Base-by-base conservation (phyloP, 2,888 invertebrate genomes). In the Alcis repandata region DNA sequence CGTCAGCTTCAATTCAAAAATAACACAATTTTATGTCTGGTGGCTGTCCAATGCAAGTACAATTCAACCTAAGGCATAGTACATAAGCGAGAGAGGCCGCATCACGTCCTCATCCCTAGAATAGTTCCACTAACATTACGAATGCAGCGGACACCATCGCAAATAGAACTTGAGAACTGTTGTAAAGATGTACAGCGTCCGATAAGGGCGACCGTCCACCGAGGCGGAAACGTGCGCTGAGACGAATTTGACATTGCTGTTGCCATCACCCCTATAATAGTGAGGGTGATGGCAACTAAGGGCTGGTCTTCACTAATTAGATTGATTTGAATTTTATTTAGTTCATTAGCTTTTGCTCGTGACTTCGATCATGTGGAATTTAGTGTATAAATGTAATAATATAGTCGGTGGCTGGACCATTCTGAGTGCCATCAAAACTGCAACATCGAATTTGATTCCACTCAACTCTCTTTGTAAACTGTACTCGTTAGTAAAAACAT, bases 151-250 rank as follows among this genome's bases (percentile, higher is more conserved):
- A 71, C 76, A 61, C 70, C 69, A 65, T 71, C 72, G 69, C 71
- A 76, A 75, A 78, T 77, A 75, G 71, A 72, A 77, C 72, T 75
- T 71, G 68, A 72, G 72, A 74, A 75, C 73, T 69, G 70, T 53
- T 71, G 72, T 76, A 73, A 78, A 77, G 73, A 78, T 73, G 72
- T 70, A 66, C 72, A 70, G 63, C 64, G 61, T 68, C 52, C 63
- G 69, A 63, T 66, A 54, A 65, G 41, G 57, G 45, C 65, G 59
- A 59, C 65, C 63, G 68, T 68, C 69, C 57, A 66, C 67, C 15
- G 45, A 64, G 45, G 51, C 54, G 54, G 67, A 60, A 56, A 69
- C 75, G 70, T 67, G 67, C 46, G 6, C 43, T 19, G 40, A 59
- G 49, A 49, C 54, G 51, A 59, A 59, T 53, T 56, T 51, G 56